Base-by-base conservation (phyloP, 2,888 invertebrate genomes). In the Caenorhabditis afra region DNA sequence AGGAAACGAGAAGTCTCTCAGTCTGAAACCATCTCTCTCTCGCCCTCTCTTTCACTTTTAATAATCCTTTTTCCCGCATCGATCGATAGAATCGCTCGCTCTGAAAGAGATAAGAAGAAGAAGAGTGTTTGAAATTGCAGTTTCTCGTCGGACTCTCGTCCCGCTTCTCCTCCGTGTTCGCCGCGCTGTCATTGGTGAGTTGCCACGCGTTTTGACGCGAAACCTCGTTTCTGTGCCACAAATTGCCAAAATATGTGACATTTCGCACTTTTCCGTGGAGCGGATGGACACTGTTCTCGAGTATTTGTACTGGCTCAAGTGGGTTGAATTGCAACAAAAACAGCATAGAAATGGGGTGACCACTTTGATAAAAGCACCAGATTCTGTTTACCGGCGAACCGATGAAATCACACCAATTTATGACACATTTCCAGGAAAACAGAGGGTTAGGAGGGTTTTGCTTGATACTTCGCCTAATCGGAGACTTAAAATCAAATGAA, bases 131-230 rank as follows among this genome's bases (percentile, higher is more conserved):
- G 29, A 29, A 29, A 29, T 29, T 29, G 29, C 29, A 29, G 29
- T 29, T 29, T 29, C 29, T 29, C 29, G 29, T 29, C 29, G 29
- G 7, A 29, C 7, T 29, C 29, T 29, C 29, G 29, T 29, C 29
- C 29, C 29, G 3, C 7, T 29, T 29, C 29, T 29, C 7, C 29
- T 29, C 7, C 29, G 29, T 29, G 29, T 29, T 29, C 29, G 58
- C 50, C 59, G 52, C 55, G 16, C n/a, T 59, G 29, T 52, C 18
- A 45, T 57, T 68, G 68, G 68, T 68, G 29, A 68, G 68, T 68
- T 68, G 39, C 49, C 50, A 52, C 52, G 29, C 7, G 44, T 49
- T 52, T 37, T 47, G 23, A 41, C 50, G 41, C 41, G 16, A 64
- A 52, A 53, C 16, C 39, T 11, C n/a, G 10, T n/a, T 22, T 4